phyloP scores from a whole-genome alignment of 1,140 invertebrate species.

The Tetramorium parvispinum region DNA sequence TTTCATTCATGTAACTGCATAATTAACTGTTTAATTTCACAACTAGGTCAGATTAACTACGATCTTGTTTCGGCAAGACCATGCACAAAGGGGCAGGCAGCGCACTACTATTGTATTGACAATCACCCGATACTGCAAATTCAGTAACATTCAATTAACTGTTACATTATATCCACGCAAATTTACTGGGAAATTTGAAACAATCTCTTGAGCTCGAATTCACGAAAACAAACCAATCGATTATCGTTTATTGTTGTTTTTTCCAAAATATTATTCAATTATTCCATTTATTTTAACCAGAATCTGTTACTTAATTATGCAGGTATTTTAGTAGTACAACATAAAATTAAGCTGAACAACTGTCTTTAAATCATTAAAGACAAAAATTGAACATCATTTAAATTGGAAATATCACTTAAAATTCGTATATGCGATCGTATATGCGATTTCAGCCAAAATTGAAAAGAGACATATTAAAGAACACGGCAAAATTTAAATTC shows the following conservation, averaged over 20 bases:
- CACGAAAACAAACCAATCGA: not conserved
- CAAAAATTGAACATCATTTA: not conserved
- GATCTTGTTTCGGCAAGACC: constrained; percentile 65
- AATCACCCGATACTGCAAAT: constrained; percentile 11
- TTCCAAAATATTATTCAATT: not conserved
- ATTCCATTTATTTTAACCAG: not conserved
- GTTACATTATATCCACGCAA: not conserved
- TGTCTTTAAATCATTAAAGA: not conserved
- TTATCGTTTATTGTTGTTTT: not conserved
- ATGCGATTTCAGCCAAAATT: not conserved
- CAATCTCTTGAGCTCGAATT: not conserved
- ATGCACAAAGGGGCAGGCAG: constrained; percentile 74
- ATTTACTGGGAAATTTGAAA: not conserved
- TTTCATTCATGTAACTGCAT: constrained; percentile 19
- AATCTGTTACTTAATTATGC: not conserved
- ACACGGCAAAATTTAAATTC: not conserved
- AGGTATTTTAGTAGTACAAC: constrained; percentile 4
- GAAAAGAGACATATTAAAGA: not conserved
- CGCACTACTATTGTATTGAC: constrained; percentile 37
- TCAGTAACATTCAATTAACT: constrained; percentile 10
- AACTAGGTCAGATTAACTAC: constrained; percentile 14
- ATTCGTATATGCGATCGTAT: not conserved
- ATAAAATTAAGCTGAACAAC: not conserved
- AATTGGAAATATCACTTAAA: not conserved
- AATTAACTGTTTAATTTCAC: constrained; percentile 20